phyloP scores from a whole-genome alignment of 2,888 invertebrate species.

The Trilocha varians region DNA sequence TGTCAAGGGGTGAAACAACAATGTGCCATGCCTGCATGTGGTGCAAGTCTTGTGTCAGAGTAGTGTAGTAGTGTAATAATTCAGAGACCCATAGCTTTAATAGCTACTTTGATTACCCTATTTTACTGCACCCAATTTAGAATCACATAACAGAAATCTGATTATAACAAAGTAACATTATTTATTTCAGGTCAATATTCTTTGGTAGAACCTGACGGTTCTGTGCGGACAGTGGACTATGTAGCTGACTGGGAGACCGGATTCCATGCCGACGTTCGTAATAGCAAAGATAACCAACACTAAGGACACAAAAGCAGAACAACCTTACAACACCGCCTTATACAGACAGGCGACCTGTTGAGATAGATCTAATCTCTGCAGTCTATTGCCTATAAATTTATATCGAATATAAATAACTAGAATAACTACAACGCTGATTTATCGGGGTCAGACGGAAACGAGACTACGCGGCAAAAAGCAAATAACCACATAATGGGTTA shows the following conservation, averaged over 20 bases:
- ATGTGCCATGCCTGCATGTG: no score
- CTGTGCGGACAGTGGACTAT: slow-evolving; percentile 82
- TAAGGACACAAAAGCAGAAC: slow-evolving; percentile 23
- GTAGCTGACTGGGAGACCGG: slow-evolving; percentile 85
- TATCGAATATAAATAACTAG: slow-evolving; percentile 2
- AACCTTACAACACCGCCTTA: slow-evolving; percentile 14
- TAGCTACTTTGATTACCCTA: no score
- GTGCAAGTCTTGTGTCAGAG: no score
- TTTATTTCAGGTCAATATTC: slow-evolving; percentile 73
- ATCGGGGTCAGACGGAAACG: not conserved
- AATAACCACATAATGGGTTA: not conserved
- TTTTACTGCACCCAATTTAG: no score
- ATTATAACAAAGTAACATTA: not conserved
- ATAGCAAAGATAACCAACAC: slow-evolving; percentile 73
- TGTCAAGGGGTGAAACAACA: no score
- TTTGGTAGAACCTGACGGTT: slow-evolving; percentile 81
- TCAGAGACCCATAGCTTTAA: no score
- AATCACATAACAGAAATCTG: not conserved
- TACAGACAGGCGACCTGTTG: slow-evolving; percentile 15
- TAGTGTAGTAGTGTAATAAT: no score
- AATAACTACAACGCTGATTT: not conserved
- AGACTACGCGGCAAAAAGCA: not conserved
- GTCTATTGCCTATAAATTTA: not conserved
- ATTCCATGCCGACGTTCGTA: slow-evolving; percentile 82
- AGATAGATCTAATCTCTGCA: not conserved